These are phyloP conservation scores for Heterocephalus glaber DNA, from an alignment of 2,113 vertebrate genomes.

Conservation along the genomic window DNA sequence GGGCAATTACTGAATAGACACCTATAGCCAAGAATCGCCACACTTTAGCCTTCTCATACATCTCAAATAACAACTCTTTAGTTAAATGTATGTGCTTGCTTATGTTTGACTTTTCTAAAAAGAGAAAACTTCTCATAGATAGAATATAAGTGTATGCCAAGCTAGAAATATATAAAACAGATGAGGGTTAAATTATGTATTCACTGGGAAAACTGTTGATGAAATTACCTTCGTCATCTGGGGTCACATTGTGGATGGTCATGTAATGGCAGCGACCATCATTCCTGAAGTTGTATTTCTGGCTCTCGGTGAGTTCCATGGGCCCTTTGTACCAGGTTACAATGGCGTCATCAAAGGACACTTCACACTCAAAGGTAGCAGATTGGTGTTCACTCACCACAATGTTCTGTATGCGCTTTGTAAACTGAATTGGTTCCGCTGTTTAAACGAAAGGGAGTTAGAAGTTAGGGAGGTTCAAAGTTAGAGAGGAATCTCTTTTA, in stretches of 20 bases:
- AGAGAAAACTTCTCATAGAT: background rate
- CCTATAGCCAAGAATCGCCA: conserved; percentile 85
- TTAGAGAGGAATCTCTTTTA: background rate
- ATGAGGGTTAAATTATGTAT: background rate
- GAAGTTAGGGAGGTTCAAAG: background rate
- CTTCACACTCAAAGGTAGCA: conserved; percentile 97
- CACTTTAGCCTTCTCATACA: background rate
- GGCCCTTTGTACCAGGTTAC: conserved; percentile 99
- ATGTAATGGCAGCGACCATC: conserved; percentile 98
- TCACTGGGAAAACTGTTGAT: background rate
- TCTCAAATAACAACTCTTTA: background rate
- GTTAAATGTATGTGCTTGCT: conserved; percentile 10
- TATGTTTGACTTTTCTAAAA: background rate
- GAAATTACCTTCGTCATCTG: conserved; percentile 96
- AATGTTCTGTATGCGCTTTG: conserved; percentile 98
- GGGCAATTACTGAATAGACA: conserved; percentile 98
- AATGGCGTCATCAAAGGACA: conserved; percentile 97
- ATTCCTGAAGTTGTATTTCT: conserved; percentile 97
- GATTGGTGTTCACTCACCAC: conserved; percentile 97
- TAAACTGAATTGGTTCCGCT: conserved; percentile 99
- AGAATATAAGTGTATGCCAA: background rate
- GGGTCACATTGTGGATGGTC: conserved; percentile 97
- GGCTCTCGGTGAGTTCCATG: conserved; percentile 94
- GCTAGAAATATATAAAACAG: background rate
- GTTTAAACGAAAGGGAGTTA: conserved; percentile 76